Base-by-base conservation (phyloP, 2,888 invertebrate species). In the Synanthedon andrenaeformis region DNA sequence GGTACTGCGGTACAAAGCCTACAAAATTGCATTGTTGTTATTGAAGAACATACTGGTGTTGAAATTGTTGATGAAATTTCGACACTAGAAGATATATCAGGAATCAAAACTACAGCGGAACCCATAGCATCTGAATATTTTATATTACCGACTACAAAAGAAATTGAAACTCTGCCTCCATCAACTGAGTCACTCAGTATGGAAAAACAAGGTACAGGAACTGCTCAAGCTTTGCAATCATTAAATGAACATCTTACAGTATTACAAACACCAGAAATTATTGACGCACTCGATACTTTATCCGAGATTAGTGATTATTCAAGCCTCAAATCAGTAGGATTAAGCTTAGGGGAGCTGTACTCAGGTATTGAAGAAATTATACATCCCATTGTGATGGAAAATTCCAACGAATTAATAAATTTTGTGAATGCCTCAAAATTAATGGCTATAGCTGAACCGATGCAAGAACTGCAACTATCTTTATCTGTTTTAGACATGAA, bases 71-170 rank as follows among this genome's bases (percentile, higher is more conserved):
- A 82, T 41, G 90, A 90, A 49, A 75, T 90, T 64, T 89, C 90
- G 4, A 89, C 90, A 6, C 79, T 90, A 53, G 89, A 89, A 59
- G 89, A 90, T 61, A 76, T 90, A 58, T 90, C 91, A 0, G 89
- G 84, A 3, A 79, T 91, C 14, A 89, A 90, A 72, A 90, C 90
- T 1, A 79, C 81, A 42, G 88, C 89, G 3, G 89, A 89, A 41
- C 74, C 82, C n/a, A 62, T 89, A 49, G 73, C 76, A 28, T 71
- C 72, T 19, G 82, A 85, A 56, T 64, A 68, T 55, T 63, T 88
- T 49, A 59, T 76, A 57, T 72, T 74, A 57, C 81, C 76, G 48
- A 66, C 63, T 53, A 70, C 72, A 49, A 70, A 72, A 64, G 75
- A 76, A 69, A 70, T 63, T 28, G 60, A 61, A 1, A 56, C 69